Evolutionary conservation across 2,113 vertebrate genomes (phyloP).

Genomic region (Oreochromis spilurus): DNA sequence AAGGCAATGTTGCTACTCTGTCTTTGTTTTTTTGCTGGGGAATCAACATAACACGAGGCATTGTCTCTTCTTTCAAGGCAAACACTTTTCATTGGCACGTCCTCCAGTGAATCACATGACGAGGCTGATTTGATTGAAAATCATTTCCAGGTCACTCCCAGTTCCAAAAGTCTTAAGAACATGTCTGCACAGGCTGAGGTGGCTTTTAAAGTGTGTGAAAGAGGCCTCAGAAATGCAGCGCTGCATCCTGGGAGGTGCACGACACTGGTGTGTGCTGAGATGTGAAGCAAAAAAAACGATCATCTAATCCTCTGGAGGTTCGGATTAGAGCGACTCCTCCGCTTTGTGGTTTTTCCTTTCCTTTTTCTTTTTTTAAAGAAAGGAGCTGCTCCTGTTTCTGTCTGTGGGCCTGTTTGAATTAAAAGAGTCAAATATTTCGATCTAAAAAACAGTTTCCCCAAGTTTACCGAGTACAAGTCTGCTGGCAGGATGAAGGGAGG

Average conservation of each 20-base stretch:
- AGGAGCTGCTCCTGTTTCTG: background rate
- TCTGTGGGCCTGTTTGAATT: background rate
- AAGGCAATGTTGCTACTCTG: background rate
- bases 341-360: conserved; percentile 14
- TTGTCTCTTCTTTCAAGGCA: background rate
- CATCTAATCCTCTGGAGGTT: conserved; percentile 36
- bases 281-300: background rate
- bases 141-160: conserved; percentile 47
- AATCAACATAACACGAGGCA: background rate
- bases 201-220: conserved; percentile 27
- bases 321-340: background rate
- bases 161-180: conserved; percentile 18
- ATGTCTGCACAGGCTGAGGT: conserved; percentile 41
- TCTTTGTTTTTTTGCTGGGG: background rate
- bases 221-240: conserved; percentile 38
- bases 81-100: background rate
- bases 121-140: conserved; percentile 25
- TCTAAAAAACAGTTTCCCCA: background rate
- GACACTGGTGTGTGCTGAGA: conserved; percentile 34
- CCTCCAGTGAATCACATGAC: background rate
- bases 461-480: background rate
- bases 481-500: background rate
- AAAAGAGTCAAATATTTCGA: background rate
- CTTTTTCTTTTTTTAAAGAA: conserved; percentile 2
- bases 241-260: conserved; percentile 39